Percentiles rank a stretch among this genome's conserved stretches.
Evolutionary conservation across 1,140 invertebrate genomes (phyloP).

Genomic region (Melanaphis sacchari): DNA sequence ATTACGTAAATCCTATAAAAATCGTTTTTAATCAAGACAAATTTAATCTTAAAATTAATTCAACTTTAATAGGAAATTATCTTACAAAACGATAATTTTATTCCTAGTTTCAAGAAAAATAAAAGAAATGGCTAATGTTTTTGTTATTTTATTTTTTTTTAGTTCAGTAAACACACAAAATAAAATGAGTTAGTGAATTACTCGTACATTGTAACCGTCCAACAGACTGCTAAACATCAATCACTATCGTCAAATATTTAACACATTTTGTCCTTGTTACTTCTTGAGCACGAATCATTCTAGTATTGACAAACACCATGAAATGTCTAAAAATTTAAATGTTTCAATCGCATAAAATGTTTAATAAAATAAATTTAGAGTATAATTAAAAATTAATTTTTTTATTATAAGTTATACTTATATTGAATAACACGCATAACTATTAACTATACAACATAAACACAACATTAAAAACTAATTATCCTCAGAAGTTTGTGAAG

Average conservation of each 20-base stretch:
- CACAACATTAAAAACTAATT: too few relatives aligned
- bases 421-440: too few relatives aligned
- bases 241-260: background rate
- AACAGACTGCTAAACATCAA: background rate
- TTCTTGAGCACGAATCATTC: background rate
- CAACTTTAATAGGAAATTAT: background rate
- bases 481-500: too few relatives aligned
- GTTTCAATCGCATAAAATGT: background rate
- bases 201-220: background rate
- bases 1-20: background rate
- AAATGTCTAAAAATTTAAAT: background rate
- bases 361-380: too few relatives aligned
- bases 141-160: background rate
- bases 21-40: conserved; percentile 8
- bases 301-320: background rate
- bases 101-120: background rate
- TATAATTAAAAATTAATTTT: too few relatives aligned
- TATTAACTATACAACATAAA: too few relatives aligned
- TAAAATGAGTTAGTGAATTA: background rate
- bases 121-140: background rate
- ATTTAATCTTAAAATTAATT: background rate
- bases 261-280: background rate
- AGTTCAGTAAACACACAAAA: background rate
- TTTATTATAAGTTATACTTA: too few relatives aligned
- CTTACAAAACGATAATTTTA: background rate